Evolutionary conservation across 2,888 invertebrate species (phyloP).

Genomic region (Halictus quadricinctus): DNA sequence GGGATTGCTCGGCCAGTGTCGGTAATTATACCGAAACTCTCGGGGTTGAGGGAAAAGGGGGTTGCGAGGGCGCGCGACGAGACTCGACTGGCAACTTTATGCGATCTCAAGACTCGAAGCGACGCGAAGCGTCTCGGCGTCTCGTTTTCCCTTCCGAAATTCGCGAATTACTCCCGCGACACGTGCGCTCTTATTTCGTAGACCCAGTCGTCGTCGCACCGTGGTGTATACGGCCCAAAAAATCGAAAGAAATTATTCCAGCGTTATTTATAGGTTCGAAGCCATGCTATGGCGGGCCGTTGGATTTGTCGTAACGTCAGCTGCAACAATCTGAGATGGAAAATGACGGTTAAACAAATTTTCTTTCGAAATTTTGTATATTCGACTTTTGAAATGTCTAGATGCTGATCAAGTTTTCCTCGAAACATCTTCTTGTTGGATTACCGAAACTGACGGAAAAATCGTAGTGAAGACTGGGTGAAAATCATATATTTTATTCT

Average conservation of each 20-base stretch:
- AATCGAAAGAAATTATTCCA: not conserved
- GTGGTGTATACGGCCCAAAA: not conserved
- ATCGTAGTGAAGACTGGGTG: too few relatives aligned
- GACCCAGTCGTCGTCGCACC: not conserved
- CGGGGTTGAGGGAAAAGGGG: conserved; percentile 12
- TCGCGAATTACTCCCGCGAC: not conserved
- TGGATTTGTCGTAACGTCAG: not conserved
- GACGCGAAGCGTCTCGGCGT: not conserved
- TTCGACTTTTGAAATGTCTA: too few relatives aligned
- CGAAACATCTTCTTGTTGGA: too few relatives aligned
- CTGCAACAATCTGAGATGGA: too few relatives aligned
- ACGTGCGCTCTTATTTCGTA: not conserved
- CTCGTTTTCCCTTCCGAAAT: conserved; percentile 3
- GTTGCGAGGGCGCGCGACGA: not conserved
- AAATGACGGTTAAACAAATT: too few relatives aligned
- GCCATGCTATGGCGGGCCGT: not conserved
- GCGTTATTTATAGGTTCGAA: not conserved
- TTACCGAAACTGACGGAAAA: too few relatives aligned
- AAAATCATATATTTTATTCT: too few relatives aligned
- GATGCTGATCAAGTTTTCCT: too few relatives aligned
- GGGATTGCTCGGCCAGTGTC: conserved; percentile 49
- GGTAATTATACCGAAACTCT: conserved; percentile 58
- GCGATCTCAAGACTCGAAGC: not conserved
- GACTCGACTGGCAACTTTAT: conserved; percentile 11
- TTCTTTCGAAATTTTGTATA: too few relatives aligned